Evolutionary conservation across 23 tunicate species (phyloP).

Genomic region (Corella eumyota): DNA sequence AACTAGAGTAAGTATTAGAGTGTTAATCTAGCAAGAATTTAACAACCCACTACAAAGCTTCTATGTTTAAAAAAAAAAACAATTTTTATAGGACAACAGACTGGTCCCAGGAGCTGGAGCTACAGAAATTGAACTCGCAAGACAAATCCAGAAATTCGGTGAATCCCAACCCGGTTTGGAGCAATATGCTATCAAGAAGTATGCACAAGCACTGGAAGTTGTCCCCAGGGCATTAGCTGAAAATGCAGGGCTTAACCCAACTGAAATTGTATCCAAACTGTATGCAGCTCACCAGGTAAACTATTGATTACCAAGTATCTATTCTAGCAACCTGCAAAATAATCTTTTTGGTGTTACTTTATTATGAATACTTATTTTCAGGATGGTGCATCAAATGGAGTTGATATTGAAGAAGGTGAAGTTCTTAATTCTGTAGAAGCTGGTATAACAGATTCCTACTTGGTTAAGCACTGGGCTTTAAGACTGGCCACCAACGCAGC

Average conservation of each 20-base stretch:
- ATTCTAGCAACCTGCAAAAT: background rate
- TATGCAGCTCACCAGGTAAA: constrained; percentile 85
- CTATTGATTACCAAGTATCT: background rate
- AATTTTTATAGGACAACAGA: constrained; percentile 44
- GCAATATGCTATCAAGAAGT: constrained; percentile 93
- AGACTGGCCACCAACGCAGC: constrained; percentile 89
- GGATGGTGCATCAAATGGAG: constrained; percentile 51
- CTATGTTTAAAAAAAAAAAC: background rate
- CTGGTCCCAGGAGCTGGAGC: constrained; percentile 97
- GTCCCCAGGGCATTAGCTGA: constrained; percentile 93
- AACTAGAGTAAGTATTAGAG: constrained; percentile 37
- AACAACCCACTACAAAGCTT: background rate
- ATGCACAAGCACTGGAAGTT: constrained; percentile 76
- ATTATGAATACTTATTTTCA: too few species aligned
- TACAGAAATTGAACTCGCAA: constrained; percentile 80
- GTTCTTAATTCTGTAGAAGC: constrained; percentile 58
- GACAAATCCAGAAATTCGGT: constrained; percentile 51
- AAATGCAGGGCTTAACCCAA: constrained; percentile 92
- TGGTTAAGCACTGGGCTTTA: constrained; percentile 91
- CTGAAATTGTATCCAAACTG: constrained; percentile 75
- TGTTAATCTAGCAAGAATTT: background rate
- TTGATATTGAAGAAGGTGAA: constrained; percentile 88
- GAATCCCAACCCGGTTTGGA: constrained; percentile 95
- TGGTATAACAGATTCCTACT: constrained; percentile 63
- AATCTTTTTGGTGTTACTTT: too few species aligned